Percentiles rank a stretch among this genome's conserved stretches.
Conservation (phyloP, 1,140 invertebrate species). For the Calycopis cecrops region DNA sequence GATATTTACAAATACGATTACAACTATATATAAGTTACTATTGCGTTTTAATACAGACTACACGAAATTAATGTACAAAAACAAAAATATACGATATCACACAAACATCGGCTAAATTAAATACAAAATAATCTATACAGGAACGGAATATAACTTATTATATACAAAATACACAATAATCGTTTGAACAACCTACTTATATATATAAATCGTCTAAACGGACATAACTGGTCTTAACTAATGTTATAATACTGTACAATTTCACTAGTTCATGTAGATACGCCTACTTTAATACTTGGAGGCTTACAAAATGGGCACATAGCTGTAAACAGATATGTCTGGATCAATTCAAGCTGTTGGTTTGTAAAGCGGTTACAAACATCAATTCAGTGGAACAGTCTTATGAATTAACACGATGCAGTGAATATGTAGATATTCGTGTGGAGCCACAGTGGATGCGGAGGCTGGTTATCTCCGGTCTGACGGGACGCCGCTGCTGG, state of each 20-base stretch:
- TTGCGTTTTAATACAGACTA: constrained; percentile 67
- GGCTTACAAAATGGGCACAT: constrained; percentile 50
- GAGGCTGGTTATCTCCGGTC: constrained; percentile 13
- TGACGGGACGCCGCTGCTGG: constrained; percentile 7
- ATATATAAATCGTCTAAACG: constrained; percentile 58
- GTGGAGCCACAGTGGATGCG: constrained; percentile 47
- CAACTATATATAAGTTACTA: constrained; percentile 72
- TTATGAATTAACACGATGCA: constrained; percentile 58
- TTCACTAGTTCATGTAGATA: constrained; percentile 68
- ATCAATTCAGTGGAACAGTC: constrained; percentile 69
- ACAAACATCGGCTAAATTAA: constrained; percentile 69
- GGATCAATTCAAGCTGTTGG: constrained; percentile 27
- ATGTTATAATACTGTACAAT: constrained; percentile 73
- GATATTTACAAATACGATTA: constrained; percentile 63
- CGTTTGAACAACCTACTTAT: constrained; percentile 52
- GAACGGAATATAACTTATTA: constrained; percentile 70
- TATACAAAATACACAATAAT: constrained; percentile 68
- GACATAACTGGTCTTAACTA: constrained; percentile 59
- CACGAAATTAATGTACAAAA: constrained; percentile 68
- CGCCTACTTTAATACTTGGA: constrained; percentile 55
- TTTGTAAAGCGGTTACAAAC: constrained; percentile 48
- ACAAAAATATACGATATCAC: constrained; percentile 57
- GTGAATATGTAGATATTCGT: constrained; percentile 27
- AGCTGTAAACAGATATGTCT: constrained; percentile 43
- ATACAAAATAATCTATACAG: constrained; percentile 67